Conservation (phyloP, 2,888 invertebrate genomes). For the Cyclophora punctaria region DNA sequence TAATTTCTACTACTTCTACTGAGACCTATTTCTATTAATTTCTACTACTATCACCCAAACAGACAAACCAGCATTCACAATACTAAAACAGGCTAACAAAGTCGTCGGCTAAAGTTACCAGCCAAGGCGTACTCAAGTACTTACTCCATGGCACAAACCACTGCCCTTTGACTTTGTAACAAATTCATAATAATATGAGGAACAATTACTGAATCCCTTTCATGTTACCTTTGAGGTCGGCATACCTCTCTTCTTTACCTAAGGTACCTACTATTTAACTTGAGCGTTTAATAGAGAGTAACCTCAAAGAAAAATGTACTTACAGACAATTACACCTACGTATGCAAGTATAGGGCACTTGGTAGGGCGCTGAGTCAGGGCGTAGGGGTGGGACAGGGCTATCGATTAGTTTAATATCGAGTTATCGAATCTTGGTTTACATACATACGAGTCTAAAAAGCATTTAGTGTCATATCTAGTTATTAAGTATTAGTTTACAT, state of each 20-base stretch:
- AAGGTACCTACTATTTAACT: conserved; percentile 53
- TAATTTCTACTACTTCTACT: too few relatives aligned
- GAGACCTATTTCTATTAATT: too few relatives aligned
- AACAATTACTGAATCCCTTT: conserved; percentile 64
- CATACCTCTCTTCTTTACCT: conserved; percentile 25
- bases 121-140: neutral
- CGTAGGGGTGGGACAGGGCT: conserved; percentile 28
- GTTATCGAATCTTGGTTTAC: too few relatives aligned
- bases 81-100: too few relatives aligned
- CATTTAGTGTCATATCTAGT: too few relatives aligned
- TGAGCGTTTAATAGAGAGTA: conserved; percentile 72
- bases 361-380: conserved; percentile 61
- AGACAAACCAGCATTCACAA: too few relatives aligned
- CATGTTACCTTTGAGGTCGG: conserved; percentile 61
- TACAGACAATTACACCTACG: conserved; percentile 71
- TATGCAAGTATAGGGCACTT: conserved; percentile 69
- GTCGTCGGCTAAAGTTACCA: neutral
- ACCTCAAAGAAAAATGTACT: conserved; percentile 76
- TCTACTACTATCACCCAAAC: too few relatives aligned
- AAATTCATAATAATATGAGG: conserved; percentile 70
- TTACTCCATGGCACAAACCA: neutral
- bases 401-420: too few relatives aligned
- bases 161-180: conserved; percentile 50
- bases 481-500: too few relatives aligned
- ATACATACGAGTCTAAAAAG: too few relatives aligned